Evolutionary conservation across 1,140 invertebrate species (phyloP), one percentile per base, ranked within the genome.

Genomic region (Papilio polytes): DNA sequence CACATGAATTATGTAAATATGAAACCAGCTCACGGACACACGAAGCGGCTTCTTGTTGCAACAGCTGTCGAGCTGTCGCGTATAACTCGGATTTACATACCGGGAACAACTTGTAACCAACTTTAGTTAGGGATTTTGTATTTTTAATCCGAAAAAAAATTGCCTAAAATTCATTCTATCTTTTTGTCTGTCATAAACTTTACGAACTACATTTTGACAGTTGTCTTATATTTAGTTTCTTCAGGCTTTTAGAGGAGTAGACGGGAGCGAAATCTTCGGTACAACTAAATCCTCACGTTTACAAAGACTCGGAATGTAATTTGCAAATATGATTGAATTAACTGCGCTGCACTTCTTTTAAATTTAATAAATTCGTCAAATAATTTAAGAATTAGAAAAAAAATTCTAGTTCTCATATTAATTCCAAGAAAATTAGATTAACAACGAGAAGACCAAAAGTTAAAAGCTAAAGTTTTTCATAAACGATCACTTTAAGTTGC

Each of bases 1-100:
- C 63, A 66, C 63, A 66, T 66, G 63, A 66, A 66, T 66, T 66
- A 66, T 66, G 22, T 66, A 66, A 66, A 66, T 66, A 66, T 66
- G 63, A 31, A 66, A 66, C 63, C 63, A 66, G 63, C 22, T 66
- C 63, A 66, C 63, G 63, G 63, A 66, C 63, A 66, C 63, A 66
- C 63, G 63, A 66, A 63, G 56, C n/a, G 63, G 63, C 26, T 66
- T 66, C 63, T 66, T 66, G 63, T 66, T 66, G 63, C 63, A 66
- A 66, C 63, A 66, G 63, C 63, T 66, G 63, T 66, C 22, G 26
- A 66, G 63, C 26, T 70, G 63, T 13, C 63, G 31, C 63, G 13
- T 31, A 70, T 70, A 70, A 66, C 63, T 26, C 26, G 13, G 26
- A 70, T 70, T 70, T 70, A 70, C 63, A 70, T 70, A 70, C 63